phyloP scores from a whole-genome alignment of 2,888 invertebrate genomes.

The Mesorhabditis spiculigera region DNA sequence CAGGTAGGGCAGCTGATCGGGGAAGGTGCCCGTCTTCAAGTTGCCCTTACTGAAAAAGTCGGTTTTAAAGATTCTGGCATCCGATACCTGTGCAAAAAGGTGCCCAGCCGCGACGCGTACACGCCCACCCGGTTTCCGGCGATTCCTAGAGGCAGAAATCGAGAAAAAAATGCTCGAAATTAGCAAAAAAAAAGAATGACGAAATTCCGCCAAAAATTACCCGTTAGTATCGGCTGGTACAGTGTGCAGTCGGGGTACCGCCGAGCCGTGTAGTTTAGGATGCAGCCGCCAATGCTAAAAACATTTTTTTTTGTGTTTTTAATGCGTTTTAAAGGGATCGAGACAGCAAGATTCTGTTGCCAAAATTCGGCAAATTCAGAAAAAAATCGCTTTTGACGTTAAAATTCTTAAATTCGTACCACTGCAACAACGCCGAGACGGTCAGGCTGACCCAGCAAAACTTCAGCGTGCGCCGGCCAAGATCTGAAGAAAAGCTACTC shows the following conservation, averaged over 20 bases:
- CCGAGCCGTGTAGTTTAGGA: neutral
- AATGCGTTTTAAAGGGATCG: too few species aligned
- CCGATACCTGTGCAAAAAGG: neutral
- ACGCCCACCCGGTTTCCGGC: neutral
- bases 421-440: neutral
- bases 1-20: neutral
- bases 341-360: too few species aligned
- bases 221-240: conserved; percentile 1
- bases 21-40: neutral
- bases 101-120: neutral
- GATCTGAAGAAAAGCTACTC: neutral
- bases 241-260: conserved; percentile 1
- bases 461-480: neutral
- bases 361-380: too few species aligned
- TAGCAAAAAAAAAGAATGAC: too few species aligned
- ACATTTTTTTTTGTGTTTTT: too few species aligned
- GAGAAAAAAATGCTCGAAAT: too few species aligned
- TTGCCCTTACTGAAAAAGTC: neutral
- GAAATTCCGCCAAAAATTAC: neutral
- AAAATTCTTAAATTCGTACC: too few species aligned
- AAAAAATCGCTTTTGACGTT: too few species aligned
- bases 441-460: neutral
- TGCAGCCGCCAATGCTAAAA: neutral
- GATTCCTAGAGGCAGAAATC: neutral
- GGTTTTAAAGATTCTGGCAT: too few species aligned